Percentiles rank a stretch among this genome's conserved stretches.
These are phyloP conservation scores for Semnopithecus entellus DNA, from an alignment of 2,113 vertebrate species.

Conservation along the genomic window DNA sequence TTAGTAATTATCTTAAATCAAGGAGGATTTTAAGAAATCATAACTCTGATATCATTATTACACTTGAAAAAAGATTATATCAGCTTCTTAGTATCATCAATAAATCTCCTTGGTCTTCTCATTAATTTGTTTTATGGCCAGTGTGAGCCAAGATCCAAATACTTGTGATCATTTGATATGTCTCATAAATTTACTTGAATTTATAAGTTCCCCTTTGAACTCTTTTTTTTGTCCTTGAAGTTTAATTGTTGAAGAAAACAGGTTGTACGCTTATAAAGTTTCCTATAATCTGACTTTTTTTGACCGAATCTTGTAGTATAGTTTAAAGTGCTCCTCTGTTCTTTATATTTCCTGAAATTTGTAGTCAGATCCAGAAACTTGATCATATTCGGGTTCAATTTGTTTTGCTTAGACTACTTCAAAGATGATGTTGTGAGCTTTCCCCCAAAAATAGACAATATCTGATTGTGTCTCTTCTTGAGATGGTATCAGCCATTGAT, in stretches of 20 bases:
- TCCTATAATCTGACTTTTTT: neutral
- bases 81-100: neutral
- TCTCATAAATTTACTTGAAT: neutral
- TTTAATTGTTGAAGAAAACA: conserved; percentile 8
- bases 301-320: neutral
- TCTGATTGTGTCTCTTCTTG: neutral
- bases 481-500: neutral
- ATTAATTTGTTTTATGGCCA: neutral
- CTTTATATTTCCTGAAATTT: neutral
- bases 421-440: neutral
- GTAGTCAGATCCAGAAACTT: neutral
- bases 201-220: neutral
- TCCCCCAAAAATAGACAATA: neutral
- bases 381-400: neutral
- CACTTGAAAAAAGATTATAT: neutral
- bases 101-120: neutral
- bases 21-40: neutral
- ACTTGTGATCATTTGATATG: neutral
- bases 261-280: neutral
- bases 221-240: neutral
- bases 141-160: neutral
- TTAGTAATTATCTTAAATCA: neutral
- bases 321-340: neutral
- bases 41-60: neutral
- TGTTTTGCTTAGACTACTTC: neutral